Evolutionary conservation across 1,140 invertebrate species (phyloP), one percentile per base, ranked within the genome.

Genomic region (Steinernema khuongi): DNA sequence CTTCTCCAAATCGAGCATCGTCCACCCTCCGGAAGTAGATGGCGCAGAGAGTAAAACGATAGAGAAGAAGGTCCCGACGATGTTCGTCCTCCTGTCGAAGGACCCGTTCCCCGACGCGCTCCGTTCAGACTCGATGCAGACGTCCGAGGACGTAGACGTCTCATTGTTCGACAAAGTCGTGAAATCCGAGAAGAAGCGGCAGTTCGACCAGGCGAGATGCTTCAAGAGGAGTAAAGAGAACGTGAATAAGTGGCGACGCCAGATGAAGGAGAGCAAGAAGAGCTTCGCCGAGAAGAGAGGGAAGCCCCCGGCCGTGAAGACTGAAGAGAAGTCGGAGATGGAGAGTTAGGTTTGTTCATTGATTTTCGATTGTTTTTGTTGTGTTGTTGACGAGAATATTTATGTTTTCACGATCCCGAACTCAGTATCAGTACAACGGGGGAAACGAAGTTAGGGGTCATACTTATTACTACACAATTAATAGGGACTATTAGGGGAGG

Each of bases 241-340:
- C 50, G 50, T 60, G 7, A 60, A 60, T 26, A 60, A 60, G 50
- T 60, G 50, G 50, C 11, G 22, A 2, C 11, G 50, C 14, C 50
- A 60, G 50, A 26, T 60, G 50, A 60, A 60, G 19, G 50, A 60
- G 7, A 60, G 50, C 50, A 60, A 60, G 50, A 60, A 22, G 22
- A 26, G 4, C 26, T 26, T n/a, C 22, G 50, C 22, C 11, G 50
- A 60, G 19, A 60, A 60, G 50, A 60, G 26, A 4, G 2, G 7
- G 22, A 60, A 60, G 19, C 11, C 11, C 50, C 14, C 50, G 50
- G 50, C 36, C 7, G n/a, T 11, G 36, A 41, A 41, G 36, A 41
- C 36, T 7, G 36, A 41, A 41, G 36, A 41, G 36, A 11, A 41
- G 36, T n/a, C 36, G 36, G n/a, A 41, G n/a, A n/a, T n/a, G n/a